phyloP scores from a whole-genome alignment of 2,888 invertebrate genomes.

The Andrena hattorfiana region DNA sequence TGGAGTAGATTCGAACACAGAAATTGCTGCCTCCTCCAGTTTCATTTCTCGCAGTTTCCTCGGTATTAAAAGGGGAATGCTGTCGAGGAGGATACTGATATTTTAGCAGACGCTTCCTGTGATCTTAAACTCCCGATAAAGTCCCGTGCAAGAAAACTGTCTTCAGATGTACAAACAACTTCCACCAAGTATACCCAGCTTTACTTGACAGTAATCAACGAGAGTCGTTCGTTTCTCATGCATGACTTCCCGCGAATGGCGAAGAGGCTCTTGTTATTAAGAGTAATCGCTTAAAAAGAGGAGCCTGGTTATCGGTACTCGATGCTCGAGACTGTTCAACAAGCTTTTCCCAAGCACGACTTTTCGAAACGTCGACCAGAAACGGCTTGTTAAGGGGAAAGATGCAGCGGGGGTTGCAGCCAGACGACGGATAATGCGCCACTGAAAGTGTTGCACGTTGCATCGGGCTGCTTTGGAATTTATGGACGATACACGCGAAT shows the following conservation, averaged over 20 bases:
- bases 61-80: not conserved
- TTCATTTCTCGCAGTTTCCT: not conserved
- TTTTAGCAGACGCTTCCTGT: not conserved
- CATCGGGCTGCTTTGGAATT: constrained; percentile 63
- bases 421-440: constrained; percentile 51
- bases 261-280: constrained; percentile 23
- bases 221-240: constrained; percentile 27
- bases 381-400: constrained; percentile 22
- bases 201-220: constrained; percentile 25
- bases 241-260: not conserved
- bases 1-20: not conserved
- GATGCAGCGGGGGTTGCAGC: constrained; percentile 18
- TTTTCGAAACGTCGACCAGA: constrained; percentile 31
- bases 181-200: not conserved
- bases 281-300: constrained; percentile 13
- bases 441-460: constrained; percentile 67
- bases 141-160: not conserved
- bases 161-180: constrained; percentile 16
- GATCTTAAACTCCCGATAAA: too few species aligned
- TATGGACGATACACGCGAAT: constrained; percentile 57
- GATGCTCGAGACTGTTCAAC: constrained; percentile 23
- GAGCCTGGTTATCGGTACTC: constrained; percentile 18
- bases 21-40: not conserved
- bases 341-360: not conserved
- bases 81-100: not conserved